Evolutionary conservation across 2,113 vertebrate species (phyloP).

Genomic region (Lagenorhynchus albirostris): DNA sequence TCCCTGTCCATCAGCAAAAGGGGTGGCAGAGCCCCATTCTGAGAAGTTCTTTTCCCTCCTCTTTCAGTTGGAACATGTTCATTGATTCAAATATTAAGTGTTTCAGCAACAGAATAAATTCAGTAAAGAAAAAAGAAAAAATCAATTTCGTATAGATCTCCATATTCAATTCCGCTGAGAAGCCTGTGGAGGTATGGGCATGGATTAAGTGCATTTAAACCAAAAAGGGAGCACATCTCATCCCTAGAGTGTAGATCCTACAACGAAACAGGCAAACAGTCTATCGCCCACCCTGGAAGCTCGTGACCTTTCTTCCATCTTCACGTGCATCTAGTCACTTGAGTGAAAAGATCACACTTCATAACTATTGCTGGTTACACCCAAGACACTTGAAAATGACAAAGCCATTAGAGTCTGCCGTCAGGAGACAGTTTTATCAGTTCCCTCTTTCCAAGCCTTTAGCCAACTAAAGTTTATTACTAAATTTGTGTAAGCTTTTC

Average conservation of each 20-base stretch:
- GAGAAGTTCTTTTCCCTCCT: not conserved
- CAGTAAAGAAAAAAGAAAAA: not conserved
- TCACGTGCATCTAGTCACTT: not conserved
- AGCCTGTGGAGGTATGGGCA: not conserved
- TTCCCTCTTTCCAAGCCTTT: not conserved
- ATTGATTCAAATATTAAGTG: not conserved
- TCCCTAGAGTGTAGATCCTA: not conserved
- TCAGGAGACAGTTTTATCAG: not conserved
- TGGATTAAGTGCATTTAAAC: not conserved
- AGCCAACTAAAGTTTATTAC: not conserved
- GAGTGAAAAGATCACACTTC: not conserved
- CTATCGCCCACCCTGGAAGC: not conserved
- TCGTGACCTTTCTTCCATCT: not conserved
- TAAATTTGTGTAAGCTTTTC: not conserved
- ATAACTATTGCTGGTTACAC: not conserved
- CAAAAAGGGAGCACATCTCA: constrained; percentile 41
- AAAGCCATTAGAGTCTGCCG: not conserved
- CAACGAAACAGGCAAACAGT: not conserved
- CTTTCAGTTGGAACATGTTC: not conserved
- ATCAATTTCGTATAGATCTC: not conserved
- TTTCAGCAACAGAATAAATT: constrained; percentile 3
- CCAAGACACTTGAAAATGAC: not conserved
- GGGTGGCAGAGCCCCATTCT: too few species aligned
- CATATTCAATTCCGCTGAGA: constrained; percentile 26
- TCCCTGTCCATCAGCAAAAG: not conserved